A percentile compares a stretch with the other conserved stretches of the same genome.
Evolutionary conservation across 2,797 vertebrate species (phyloP).

Genomic region (Rachycentron canadum): DNA sequence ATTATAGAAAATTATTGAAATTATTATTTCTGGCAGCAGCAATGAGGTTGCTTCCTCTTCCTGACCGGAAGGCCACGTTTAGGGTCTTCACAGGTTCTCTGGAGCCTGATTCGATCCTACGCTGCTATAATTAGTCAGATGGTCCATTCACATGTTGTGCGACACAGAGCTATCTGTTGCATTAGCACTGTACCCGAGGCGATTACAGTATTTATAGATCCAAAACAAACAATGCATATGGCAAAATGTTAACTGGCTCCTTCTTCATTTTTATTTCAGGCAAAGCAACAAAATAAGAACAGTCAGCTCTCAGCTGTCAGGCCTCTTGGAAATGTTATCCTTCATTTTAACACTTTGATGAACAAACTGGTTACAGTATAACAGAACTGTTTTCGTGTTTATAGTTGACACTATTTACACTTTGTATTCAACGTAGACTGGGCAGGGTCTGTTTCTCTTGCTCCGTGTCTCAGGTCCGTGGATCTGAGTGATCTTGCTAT

Average conservation of each 20-base stretch:
- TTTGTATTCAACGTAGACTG: background rate
- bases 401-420: background rate
- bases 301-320: constrained; percentile 1
- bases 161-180: constrained; percentile 55
- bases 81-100: constrained; percentile 64
- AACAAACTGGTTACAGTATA: too few species aligned
- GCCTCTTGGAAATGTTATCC: background rate
- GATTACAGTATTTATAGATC: constrained; percentile 55
- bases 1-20: constrained; percentile 91
- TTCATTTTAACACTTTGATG: background rate
- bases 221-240: constrained; percentile 62
- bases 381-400: too few species aligned
- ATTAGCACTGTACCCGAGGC: constrained; percentile 43
- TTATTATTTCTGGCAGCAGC: constrained; percentile 85
- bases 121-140: constrained; percentile 76
- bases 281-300: background rate
- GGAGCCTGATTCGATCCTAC: constrained; percentile 41
- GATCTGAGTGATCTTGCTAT: background rate
- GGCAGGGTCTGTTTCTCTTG: background rate
- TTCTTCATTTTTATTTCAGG: constrained; percentile 22
- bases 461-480: background rate
- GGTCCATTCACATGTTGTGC: constrained; percentile 72
- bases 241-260: constrained; percentile 36
- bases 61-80: constrained; percentile 72
- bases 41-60: constrained; percentile 87